Base-by-base conservation (phyloP, 2,797 vertebrate genomes). In the Epinephelus coioides region DNA sequence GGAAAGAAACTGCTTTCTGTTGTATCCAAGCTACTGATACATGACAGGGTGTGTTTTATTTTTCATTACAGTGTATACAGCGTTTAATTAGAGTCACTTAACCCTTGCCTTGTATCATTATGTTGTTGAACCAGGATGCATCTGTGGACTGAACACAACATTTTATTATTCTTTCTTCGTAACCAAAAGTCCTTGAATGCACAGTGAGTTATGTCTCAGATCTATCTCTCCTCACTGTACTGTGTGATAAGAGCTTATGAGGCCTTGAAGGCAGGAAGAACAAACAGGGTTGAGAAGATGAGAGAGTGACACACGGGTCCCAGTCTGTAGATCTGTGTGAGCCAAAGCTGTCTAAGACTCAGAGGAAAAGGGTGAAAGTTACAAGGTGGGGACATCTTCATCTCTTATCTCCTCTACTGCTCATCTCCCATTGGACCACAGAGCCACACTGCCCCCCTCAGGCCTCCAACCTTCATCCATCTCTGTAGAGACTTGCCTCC, bases 361-460 rank as follows among this genome's bases (percentile, higher is more conserved):
- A 7, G 57, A 76, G 65, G 59, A 69, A 59, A 66, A 46, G 55
- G 21, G 49, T 40, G 3, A 80, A 72, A 65, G 73, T 49, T 70
- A 68, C 40, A 73, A 75, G 54, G 57, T 56, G 62, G 76, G 30
- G 57, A 53, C 56, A 69, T 60, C 67, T 76, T 64, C 54, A 68
- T 79, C 40, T 70, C 59, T 57, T 53, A 46, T 72, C 69, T 63
- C 13, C 34, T 78, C 64, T 71, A 40, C 53, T 15, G 5, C 65
- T 38, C n/a, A 13, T 64, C 34, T 79, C 56, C 79, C 66, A 73
- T 10, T 49, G 59, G 79, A 82, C 63, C 71, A 86, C 86, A 92
- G 91, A 91, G 84, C 67, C 81, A 91, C 87, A 92, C 91, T 92
- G 93, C 92, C 91, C 92, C 88, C 93, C 73, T 81, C 87, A 91